A percentile compares a stretch with the other conserved stretches of the same genome.
Conservation (phyloP, 2,888 invertebrate genomes). For the Xiphydria camelus region DNA sequence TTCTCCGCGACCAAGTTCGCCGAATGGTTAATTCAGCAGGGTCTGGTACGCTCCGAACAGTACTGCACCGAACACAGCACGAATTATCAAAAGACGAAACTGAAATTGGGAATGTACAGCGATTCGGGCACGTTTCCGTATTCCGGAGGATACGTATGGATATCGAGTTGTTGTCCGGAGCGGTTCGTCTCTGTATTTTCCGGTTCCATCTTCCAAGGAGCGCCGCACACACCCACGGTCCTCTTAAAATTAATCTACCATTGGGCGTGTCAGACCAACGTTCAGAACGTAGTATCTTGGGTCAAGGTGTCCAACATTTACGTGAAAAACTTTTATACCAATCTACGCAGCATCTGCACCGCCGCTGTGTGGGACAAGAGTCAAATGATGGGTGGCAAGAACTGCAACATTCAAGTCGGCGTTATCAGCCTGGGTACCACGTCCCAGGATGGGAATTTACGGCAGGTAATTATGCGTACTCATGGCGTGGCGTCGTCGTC, state of each 20-base stretch:
- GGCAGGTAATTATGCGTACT: slow-evolving; percentile 55
- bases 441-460: slow-evolving; percentile 68
- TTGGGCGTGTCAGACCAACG: slow-evolving; percentile 89
- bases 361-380: slow-evolving; percentile 79
- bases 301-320: slow-evolving; percentile 77
- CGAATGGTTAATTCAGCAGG: slow-evolving; percentile 88
- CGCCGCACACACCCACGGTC: slow-evolving; percentile 81
- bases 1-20: slow-evolving; percentile 82
- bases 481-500: too few relatives aligned
- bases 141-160: slow-evolving; percentile 91
- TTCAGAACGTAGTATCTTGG: slow-evolving; percentile 88
- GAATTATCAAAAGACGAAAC: slow-evolving; percentile 62
- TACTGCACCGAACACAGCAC: slow-evolving; percentile 69
- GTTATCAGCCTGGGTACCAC: slow-evolving; percentile 88
- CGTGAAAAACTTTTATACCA: slow-evolving; percentile 69
- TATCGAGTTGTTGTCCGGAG: slow-evolving; percentile 83
- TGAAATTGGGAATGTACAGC: slow-evolving; percentile 85
- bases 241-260: slow-evolving; percentile 85
- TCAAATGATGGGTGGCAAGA: slow-evolving; percentile 70
- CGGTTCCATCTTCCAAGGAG: slow-evolving; percentile 84
- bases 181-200: slow-evolving; percentile 85
- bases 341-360: slow-evolving; percentile 77
- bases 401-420: slow-evolving; percentile 63
- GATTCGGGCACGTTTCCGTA: slow-evolving; percentile 83
- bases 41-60: slow-evolving; percentile 78